Conservation (phyloP, 2,113 vertebrate genomes). For the Phrynosoma blainvillii region DNA sequence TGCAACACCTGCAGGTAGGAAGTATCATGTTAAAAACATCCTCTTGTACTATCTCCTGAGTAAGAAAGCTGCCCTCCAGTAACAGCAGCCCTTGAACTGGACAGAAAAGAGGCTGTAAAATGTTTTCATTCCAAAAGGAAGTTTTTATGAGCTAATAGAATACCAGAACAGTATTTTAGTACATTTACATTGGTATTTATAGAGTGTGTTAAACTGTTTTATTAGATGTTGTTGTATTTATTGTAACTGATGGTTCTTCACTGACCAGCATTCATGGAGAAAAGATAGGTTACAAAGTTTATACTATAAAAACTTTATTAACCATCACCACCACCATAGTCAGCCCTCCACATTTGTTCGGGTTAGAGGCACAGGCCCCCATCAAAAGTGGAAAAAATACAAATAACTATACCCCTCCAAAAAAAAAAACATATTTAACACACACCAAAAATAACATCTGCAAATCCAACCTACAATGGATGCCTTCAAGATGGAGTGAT, state of each 20-base stretch:
- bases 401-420: too few relatives aligned
- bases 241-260: background rate
- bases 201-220: slow-evolving; percentile 9
- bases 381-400: too few relatives aligned
- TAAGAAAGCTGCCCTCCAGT: background rate
- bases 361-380: too few relatives aligned
- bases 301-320: background rate
- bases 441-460: too few relatives aligned
- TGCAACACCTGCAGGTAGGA: background rate
- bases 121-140: background rate
- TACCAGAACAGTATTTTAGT: background rate
- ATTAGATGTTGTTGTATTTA: background rate
- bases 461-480: too few relatives aligned
- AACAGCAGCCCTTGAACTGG: too few relatives aligned
- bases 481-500: too few relatives aligned
- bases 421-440: too few relatives aligned
- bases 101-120: background rate
- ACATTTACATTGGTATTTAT: slow-evolving; percentile 24
- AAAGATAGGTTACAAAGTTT: background rate
- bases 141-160: slow-evolving; percentile 22
- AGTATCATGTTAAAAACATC: background rate
- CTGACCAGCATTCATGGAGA: background rate
- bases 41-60: background rate
- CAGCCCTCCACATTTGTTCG: background rate
- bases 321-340: background rate